Evolutionary conservation across 2,797 vertebrate genomes (phyloP).

Genomic region (Propithecus deckenii): DNA sequence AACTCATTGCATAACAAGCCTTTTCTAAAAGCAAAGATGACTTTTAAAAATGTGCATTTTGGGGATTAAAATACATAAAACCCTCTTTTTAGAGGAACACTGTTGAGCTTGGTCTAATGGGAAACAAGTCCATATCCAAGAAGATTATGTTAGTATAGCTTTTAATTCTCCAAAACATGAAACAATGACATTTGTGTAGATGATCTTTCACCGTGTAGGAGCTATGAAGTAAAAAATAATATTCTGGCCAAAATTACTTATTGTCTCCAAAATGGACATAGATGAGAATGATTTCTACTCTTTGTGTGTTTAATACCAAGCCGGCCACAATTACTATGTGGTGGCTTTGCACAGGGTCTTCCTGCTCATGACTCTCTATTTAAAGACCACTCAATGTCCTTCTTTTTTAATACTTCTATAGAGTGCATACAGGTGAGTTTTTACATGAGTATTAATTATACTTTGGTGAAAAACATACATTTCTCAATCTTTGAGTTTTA

Average conservation of each 20-base stretch:
- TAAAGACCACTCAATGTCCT: background rate
- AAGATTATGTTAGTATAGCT: background rate
- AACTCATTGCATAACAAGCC: background rate
- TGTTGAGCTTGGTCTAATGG: background rate
- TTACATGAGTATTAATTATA: conserved; percentile 27
- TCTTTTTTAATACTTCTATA: background rate
- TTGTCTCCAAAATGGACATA: background rate
- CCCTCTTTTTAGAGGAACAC: background rate
- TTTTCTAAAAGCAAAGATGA: conserved; percentile 13
- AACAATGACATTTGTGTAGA: background rate
- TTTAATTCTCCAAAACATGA: background rate
- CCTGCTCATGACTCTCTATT: background rate
- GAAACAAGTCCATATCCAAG: background rate
- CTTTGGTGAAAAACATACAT: background rate
- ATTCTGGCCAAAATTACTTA: conserved; percentile 18
- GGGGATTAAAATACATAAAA: conserved; percentile 2
- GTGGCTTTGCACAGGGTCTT: background rate
- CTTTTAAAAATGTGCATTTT: conserved; percentile 20
- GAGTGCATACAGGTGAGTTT: background rate
- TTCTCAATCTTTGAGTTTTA: background rate
- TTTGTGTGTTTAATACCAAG: background rate
- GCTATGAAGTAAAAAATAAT: background rate
- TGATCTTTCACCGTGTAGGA: conserved; percentile 16
- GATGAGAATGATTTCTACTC: background rate
- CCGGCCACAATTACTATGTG: background rate